These are phyloP conservation scores for Panulirus ornatus DNA, from an alignment of 1,140 invertebrate genomes.

Conservation along the genomic window DNA sequence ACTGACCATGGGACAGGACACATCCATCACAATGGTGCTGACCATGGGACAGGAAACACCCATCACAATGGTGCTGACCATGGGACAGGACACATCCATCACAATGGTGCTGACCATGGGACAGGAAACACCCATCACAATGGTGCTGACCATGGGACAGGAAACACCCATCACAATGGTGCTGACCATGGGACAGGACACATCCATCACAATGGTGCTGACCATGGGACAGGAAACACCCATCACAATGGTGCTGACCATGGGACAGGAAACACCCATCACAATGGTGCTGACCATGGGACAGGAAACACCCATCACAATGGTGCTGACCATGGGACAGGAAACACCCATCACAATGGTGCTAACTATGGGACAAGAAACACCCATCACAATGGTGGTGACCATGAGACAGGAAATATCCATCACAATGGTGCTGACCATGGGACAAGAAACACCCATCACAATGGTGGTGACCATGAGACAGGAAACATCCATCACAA, in stretches of 20 bases:
- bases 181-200: not conserved
- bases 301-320: not conserved
- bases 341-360: not conserved
- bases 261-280: not conserved
- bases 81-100: not conserved
- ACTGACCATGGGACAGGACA: not conserved
- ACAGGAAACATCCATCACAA: not conserved
- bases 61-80: constrained; percentile 1
- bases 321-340: not conserved
- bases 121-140: not conserved
- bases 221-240: not conserved
- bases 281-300: not conserved
- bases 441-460: not conserved
- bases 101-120: not conserved
- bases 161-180: not conserved
- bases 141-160: not conserved
- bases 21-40: not conserved
- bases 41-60: not conserved
- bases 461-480: not conserved
- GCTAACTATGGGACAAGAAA: not conserved
- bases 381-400: not conserved
- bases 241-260: not conserved
- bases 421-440: constrained; percentile 13
- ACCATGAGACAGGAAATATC: not conserved
- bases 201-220: not conserved